These are phyloP conservation scores for Palaemon carinicauda DNA, from an alignment of 1,140 invertebrate genomes.

Conservation along the genomic window DNA sequence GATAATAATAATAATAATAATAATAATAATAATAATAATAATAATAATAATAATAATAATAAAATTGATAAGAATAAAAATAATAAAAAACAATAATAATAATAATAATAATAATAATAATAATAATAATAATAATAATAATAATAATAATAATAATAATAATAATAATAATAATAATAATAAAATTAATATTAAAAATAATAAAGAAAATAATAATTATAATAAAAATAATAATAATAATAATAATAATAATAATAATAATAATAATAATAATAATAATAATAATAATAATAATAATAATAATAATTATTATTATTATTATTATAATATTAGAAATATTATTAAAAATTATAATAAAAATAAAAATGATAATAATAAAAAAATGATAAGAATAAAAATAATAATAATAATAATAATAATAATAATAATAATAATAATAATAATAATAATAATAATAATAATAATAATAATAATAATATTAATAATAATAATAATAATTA, in stretches of 20 bases:
- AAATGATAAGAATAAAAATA: too few relatives aligned
- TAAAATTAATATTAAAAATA: too few relatives aligned
- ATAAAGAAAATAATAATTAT: too few relatives aligned
- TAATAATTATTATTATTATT: background rate
- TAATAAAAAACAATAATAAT: background rate
- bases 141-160: too few relatives aligned
- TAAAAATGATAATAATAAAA: too few relatives aligned
- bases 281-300: too few relatives aligned
- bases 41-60: background rate
- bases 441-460: background rate
- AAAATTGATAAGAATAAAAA: too few relatives aligned
- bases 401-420: background rate
- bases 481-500: background rate
- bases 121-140: background rate
- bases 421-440: background rate
- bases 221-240: background rate
- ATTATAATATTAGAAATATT: too few relatives aligned
- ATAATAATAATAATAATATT: background rate
- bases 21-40: background rate
- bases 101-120: background rate
- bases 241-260: too few relatives aligned
- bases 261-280: too few relatives aligned
- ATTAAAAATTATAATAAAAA: too few relatives aligned
- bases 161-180: too few relatives aligned
- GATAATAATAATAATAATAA: background rate